Base-by-base conservation (phyloP, 2,797 vertebrate species). In the Parauchenoglanis punctatus region DNA sequence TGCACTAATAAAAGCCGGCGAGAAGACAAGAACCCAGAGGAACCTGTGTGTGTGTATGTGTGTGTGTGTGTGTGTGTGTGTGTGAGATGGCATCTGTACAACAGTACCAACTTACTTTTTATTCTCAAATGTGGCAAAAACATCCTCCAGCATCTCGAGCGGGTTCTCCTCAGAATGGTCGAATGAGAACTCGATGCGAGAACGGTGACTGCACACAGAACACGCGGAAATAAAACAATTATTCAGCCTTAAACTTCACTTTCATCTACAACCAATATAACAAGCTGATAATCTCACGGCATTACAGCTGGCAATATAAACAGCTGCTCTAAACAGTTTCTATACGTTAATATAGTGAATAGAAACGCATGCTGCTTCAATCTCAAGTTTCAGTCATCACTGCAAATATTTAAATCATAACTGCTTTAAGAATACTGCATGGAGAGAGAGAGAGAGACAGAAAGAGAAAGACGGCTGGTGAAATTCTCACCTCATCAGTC, bases 151-250 rank as follows among this genome's bases (percentile, higher is more conserved):
- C 86, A 95, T 93, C 90, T 97, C 97, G 81, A 98, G 92, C 91
- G 96, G 95, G 89, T 95, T 94, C 90, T 99, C 98, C 91, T 97
- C 97, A 88, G 97, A 97, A 91, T 92, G 94, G 93, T 99, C 98
- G 91, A 98, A 98, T 91, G 98, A 99, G 95, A 99, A 99, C 92
- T 98, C 97, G 93, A 98, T 95, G 90, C 96, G 84, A 92, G 93
- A 91, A 88, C 82, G 95, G 92, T 86, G 91, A 93, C 96, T 97
- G 96, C 84, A 92, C 95, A 95, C 54, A 77, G 20, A 25, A 73
- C 35, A 44, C 80, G 67, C 44, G 58, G 3, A 59, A 13, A 81
- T 8, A 25, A 68, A 8, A 61, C 0, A 58, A 1, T 56, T 40
- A 17, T 68, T 31, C 65, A 7, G 6, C 13, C n/a, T 68, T 31